Evolutionary conservation across 2,113 vertebrate species (phyloP).

Genomic region (Paratilapia polleni): DNA sequence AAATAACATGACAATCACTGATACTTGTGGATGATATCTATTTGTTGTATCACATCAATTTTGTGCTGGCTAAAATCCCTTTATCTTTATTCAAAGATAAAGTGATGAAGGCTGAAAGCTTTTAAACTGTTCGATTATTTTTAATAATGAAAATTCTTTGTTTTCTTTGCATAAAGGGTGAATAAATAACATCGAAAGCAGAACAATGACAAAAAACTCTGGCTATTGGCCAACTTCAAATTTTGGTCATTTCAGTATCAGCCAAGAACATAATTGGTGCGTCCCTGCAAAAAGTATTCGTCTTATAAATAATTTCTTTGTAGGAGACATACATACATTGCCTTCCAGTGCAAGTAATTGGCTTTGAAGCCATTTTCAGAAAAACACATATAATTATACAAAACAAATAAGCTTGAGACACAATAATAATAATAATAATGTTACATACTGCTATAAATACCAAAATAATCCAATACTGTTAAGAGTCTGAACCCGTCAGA

Average conservation of each 20-base stretch:
- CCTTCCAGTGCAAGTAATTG: conserved; percentile 78
- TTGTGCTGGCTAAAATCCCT: neutral
- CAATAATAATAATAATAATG: conserved; percentile 55
- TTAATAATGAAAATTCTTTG: neutral
- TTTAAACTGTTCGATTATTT: neutral
- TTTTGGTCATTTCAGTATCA: neutral
- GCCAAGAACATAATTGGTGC: neutral
- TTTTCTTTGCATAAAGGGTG: neutral
- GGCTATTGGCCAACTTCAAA: neutral
- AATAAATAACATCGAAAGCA: neutral
- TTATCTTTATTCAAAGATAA: neutral
- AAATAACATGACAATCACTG: neutral
- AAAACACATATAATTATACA: conserved; percentile 58
- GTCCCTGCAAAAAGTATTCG: conserved; percentile 11
- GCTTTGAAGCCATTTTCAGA: conserved; percentile 59
- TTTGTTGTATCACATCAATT: neutral
- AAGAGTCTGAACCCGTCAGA: conserved; percentile 80
- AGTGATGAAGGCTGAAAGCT: neutral
- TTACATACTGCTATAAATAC: conserved; percentile 63
- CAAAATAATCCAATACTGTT: conserved; percentile 70
- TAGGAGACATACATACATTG: conserved; percentile 69
- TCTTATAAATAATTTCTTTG: conserved; percentile 75
- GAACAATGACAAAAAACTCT: neutral
- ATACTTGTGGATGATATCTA: neutral
- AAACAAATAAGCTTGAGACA: conserved; percentile 58